Evolutionary conservation across 2,888 invertebrate genomes (phyloP).

Genomic region (Eupithecia subfuscata): DNA sequence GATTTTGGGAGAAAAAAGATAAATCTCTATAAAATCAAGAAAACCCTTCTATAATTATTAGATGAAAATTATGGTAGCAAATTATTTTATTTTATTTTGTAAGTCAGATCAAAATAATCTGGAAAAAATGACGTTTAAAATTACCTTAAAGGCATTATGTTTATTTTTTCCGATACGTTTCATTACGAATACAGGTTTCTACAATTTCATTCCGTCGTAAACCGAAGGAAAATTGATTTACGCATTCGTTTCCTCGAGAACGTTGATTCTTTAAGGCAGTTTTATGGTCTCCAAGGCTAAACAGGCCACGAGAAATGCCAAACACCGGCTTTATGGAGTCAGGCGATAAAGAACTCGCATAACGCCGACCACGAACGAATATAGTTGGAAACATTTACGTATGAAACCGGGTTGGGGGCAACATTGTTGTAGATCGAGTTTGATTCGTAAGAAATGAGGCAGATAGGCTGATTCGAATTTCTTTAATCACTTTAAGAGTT

Average conservation of each 20-base stretch:
- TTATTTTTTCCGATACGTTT: conserved; percentile 4
- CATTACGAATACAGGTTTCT: neutral
- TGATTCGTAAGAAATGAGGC: neutral
- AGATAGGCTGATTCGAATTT: neutral
- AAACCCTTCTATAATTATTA: neutral
- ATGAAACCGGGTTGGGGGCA: conserved; percentile 1
- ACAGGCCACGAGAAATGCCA: conserved; percentile 37
- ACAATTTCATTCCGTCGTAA: conserved; percentile 8
- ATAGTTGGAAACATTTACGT: conserved; percentile 34
- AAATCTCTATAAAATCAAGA: neutral
- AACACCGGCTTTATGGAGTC: conserved; percentile 39
- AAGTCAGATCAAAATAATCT: neutral
- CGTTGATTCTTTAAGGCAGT: conserved; percentile 39
- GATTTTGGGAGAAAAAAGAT: neutral
- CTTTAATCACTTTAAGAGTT: neutral
- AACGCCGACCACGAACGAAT: conserved; percentile 49
- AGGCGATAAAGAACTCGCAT: conserved; percentile 56
- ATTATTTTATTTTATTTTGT: neutral
- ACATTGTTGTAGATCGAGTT: conserved; percentile 7
- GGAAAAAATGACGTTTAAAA: neutral
- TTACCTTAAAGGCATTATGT: neutral
- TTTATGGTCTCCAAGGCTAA: conserved; percentile 36
- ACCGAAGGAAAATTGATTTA: conserved; percentile 10
- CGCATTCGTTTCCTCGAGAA: conserved; percentile 21
- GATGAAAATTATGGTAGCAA: neutral